Evolutionary conservation across 37 sponge, comb jelly and placozoan species (phyloP).

Genomic region (Cliona cf. orientalis): DNA sequence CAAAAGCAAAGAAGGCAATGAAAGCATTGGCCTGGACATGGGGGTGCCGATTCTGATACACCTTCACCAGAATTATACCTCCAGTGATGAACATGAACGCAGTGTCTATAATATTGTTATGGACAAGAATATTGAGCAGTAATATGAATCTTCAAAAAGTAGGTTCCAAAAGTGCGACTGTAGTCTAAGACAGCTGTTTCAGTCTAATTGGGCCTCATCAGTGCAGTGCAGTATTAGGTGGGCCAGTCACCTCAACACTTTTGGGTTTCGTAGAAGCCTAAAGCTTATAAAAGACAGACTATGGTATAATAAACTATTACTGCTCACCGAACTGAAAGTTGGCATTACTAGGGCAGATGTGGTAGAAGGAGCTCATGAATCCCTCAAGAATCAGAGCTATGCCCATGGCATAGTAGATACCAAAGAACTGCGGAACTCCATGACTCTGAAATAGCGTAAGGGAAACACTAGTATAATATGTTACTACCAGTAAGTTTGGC

Average conservation of each 20-base stretch:
- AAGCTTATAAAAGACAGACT: background rate
- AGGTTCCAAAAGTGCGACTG: background rate
- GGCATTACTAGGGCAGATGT: conserved; percentile 89
- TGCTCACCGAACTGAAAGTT: conserved; percentile 96
- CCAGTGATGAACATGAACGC: conserved; percentile 97
- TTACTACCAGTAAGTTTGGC: too few species aligned
- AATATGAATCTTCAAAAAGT: too few species aligned
- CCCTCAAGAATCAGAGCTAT: conserved; percentile 76
- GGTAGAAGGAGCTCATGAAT: conserved; percentile 85
- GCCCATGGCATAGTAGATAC: conserved; percentile 90
- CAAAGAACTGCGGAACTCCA: conserved; percentile 89
- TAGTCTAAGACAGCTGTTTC: too few species aligned
- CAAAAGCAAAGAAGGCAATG: conserved; percentile 85
- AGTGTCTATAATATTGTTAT: conserved; percentile 51
- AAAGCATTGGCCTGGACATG: conserved; percentile 87
- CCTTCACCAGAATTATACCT: conserved; percentile 74
- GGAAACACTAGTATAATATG: too few species aligned
- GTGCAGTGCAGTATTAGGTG: too few species aligned
- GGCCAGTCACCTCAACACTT: too few species aligned
- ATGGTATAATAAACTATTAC: conserved; percentile 4
- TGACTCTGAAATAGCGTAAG: conserved; percentile 32
- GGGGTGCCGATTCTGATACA: conserved; percentile 93
- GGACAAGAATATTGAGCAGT: background rate
- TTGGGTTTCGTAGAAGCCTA: too few species aligned
- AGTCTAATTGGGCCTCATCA: too few species aligned